phyloP scores from a whole-genome alignment of 35 echinoderm and acorn worm species.

The Chiridota heheva region DNA sequence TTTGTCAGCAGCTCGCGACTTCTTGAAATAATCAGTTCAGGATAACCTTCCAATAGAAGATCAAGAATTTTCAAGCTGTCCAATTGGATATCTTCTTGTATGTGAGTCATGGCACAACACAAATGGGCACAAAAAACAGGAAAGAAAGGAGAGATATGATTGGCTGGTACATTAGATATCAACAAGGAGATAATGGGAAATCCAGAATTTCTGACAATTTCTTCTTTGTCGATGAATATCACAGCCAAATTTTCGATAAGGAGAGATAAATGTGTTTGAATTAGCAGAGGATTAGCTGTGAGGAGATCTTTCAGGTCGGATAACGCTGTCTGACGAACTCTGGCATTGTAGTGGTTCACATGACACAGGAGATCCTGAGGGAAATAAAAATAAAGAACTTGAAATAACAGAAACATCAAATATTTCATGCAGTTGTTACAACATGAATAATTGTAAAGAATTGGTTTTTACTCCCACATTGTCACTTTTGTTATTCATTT shows the following conservation, averaged over 20 bases:
- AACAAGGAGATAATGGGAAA: constrained; percentile 41
- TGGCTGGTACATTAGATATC: background rate
- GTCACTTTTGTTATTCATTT: too few species aligned
- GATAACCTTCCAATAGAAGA: constrained; percentile 59
- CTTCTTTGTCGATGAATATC: constrained; percentile 71
- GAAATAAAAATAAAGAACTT: background rate
- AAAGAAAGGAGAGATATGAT: constrained; percentile 83
- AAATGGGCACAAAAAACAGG: constrained; percentile 68
- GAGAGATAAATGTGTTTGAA: constrained; percentile 60
- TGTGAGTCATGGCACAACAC: constrained; percentile 93
- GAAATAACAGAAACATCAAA: too few species aligned
- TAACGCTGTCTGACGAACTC: constrained; percentile 52
- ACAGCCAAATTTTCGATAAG: constrained; percentile 69
- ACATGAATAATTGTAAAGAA: too few species aligned
- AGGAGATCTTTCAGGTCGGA: constrained; percentile 73
- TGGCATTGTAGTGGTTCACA: constrained; percentile 88
- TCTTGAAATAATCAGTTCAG: constrained; percentile 54
- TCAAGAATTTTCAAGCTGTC: constrained; percentile 81
- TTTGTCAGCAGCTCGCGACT: constrained; percentile 75
- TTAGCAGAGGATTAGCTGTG: constrained; percentile 37
- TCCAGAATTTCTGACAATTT: constrained; percentile 59
- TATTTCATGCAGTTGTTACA: too few species aligned
- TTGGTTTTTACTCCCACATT: too few species aligned
- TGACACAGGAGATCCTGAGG: constrained; percentile 84
- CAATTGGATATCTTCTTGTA: constrained; percentile 82